phyloP scores from a whole-genome alignment of 2,797 vertebrate species.

The Pogoniulus pusillus region DNA sequence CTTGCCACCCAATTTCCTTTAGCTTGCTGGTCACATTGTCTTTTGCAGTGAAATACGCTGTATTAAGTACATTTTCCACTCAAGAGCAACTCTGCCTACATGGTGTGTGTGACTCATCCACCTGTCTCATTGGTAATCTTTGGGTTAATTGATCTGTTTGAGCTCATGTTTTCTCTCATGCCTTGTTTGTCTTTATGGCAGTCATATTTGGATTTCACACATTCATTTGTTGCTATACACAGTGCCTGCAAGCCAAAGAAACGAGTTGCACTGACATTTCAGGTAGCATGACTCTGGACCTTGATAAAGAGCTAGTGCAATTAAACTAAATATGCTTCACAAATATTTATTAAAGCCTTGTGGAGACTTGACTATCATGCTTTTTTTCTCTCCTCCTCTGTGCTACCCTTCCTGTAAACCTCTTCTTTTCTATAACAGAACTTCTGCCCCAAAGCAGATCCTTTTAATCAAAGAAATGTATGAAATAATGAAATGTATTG shows the following conservation, averaged over 20 bases:
- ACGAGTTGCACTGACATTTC: slow-evolving; percentile 31
- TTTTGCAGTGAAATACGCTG: not conserved
- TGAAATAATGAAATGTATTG: not conserved
- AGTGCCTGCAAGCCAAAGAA: not conserved
- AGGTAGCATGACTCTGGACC: not conserved
- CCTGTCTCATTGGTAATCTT: slow-evolving; percentile 40
- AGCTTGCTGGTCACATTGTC: not conserved
- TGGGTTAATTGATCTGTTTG: slow-evolving; percentile 40
- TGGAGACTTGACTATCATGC: not conserved
- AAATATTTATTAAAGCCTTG: not conserved
- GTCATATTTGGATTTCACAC: slow-evolving; percentile 24
- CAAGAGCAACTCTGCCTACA: not conserved
- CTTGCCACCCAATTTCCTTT: not conserved
- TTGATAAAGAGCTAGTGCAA: slow-evolving; percentile 9
- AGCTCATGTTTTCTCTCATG: slow-evolving; percentile 41
- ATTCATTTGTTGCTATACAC: not conserved
- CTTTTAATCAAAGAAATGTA: not conserved
- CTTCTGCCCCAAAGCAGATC: not conserved
- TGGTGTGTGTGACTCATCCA: slow-evolving; percentile 8
- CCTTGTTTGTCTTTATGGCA: slow-evolving; percentile 24
- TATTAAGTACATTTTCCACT: slow-evolving; percentile 2
- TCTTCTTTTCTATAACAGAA: not conserved
- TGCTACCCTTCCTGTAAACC: not conserved
- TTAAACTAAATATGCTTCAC: not conserved
- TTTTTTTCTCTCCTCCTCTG: not conserved